These are phyloP conservation scores for Phrynosoma blainvillii DNA, from an alignment of 2,113 vertebrate species.

Conservation along the genomic window DNA sequence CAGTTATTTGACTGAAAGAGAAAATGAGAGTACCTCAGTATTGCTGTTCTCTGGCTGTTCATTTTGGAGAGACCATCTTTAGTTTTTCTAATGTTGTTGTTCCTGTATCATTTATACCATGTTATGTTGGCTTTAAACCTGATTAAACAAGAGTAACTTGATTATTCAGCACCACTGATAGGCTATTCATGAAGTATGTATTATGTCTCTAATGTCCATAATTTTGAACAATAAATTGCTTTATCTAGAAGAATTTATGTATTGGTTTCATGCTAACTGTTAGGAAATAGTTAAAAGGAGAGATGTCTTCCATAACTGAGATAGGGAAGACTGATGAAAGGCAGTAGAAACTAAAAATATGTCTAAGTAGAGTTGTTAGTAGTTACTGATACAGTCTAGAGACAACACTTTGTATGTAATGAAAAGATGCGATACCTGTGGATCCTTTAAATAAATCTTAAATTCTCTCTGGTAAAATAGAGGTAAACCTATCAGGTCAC, in stretches of 20 bases:
- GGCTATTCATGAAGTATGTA: slow-evolving; percentile 57
- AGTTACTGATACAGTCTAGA: not conserved
- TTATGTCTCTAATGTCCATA: slow-evolving; percentile 53
- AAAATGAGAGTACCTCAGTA: slow-evolving; percentile 59
- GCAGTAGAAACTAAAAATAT: not conserved
- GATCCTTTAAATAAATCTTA: too few relatives aligned
- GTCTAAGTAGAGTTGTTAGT: not conserved
- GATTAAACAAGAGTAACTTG: slow-evolving; percentile 38
- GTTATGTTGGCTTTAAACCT: slow-evolving; percentile 39
- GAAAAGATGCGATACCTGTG: too few relatives aligned
- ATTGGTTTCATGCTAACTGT: slow-evolving; percentile 29
- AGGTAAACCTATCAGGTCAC: too few relatives aligned
- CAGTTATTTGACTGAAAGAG: slow-evolving; percentile 59
- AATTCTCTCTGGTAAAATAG: too few relatives aligned
- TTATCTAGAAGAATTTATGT: slow-evolving; percentile 51
- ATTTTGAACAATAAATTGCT: slow-evolving; percentile 71
- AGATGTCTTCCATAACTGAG: rapidly evolving
- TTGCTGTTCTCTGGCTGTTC: slow-evolving; percentile 49
- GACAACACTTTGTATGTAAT: too few relatives aligned
- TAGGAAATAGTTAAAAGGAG: not conserved
- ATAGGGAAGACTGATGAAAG: not conserved
- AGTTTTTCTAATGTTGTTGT: slow-evolving; percentile 47
- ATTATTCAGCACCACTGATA: slow-evolving; percentile 41
- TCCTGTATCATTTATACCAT: not conserved
- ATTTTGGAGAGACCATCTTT: slow-evolving; percentile 42